Conservation (phyloP, 2,797 vertebrate species). For the Miichthys miiuy region DNA sequence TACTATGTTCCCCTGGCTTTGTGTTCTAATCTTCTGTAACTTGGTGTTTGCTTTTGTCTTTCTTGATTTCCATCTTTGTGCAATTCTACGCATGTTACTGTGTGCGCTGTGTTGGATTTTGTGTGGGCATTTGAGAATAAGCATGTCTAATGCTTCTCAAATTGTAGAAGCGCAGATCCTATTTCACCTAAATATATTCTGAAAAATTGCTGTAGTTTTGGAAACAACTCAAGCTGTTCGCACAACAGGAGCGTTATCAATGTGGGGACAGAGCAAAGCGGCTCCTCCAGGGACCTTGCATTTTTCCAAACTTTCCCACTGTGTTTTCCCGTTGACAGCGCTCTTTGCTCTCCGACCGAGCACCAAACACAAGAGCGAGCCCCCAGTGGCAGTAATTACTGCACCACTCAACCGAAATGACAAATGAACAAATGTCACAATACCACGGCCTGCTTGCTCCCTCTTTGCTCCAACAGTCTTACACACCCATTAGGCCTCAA, state of each 20-base stretch:
- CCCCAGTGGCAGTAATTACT: constrained; percentile 80
- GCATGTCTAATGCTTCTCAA: constrained; percentile 29
- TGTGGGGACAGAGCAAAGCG: constrained; percentile 34
- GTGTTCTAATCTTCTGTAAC: constrained; percentile 16
- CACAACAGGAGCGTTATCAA: constrained; percentile 32
- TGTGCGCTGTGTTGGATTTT: constrained; percentile 18
- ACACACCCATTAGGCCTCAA: constrained; percentile 14
- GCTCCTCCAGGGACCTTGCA: constrained; percentile 22
- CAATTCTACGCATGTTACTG: constrained; percentile 6
- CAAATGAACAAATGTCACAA: constrained; percentile 79
- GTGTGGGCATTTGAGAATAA: constrained; percentile 17
- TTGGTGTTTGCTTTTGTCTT: constrained; percentile 26
- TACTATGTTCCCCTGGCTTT: constrained; percentile 10
- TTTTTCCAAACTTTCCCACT: constrained; percentile 48
- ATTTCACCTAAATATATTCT: constrained; percentile 15
- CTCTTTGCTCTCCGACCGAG: constrained; percentile 62
- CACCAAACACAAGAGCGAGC: constrained; percentile 67
- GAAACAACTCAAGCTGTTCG: constrained; percentile 42
- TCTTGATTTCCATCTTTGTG: constrained; percentile 31
- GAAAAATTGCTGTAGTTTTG: constrained; percentile 40
- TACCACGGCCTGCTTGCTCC: constrained; percentile 42
- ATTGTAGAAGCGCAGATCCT: constrained; percentile 6
- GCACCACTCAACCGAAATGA: constrained; percentile 77
- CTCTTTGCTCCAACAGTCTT: constrained; percentile 34
- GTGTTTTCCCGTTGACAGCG: constrained; percentile 51